Evolutionary conservation across 2,113 vertebrate species (phyloP).

Genomic region (Microcebus tavaratra): DNA sequence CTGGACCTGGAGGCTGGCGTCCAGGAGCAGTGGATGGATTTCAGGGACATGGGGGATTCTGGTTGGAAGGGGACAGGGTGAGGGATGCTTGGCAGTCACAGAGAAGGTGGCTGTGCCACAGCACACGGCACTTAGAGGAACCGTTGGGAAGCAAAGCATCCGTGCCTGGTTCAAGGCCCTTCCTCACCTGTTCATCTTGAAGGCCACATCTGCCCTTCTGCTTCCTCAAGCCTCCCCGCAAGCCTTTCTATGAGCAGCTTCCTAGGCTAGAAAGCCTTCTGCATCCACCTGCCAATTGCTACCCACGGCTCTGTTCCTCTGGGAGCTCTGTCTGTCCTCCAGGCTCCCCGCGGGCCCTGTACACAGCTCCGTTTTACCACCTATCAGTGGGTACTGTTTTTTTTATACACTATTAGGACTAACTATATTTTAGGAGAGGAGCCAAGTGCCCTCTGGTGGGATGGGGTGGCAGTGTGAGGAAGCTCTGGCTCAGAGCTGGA

Average conservation of each 20-base stretch:
- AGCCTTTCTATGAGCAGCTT: background rate
- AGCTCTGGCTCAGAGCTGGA: background rate
- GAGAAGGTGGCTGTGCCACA: background rate
- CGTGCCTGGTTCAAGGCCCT: background rate
- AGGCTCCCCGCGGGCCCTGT: background rate
- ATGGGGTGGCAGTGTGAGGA: too few relatives aligned
- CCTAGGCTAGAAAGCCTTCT: background rate
- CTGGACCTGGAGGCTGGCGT: background rate
- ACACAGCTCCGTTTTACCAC: background rate
- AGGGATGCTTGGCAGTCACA: background rate
- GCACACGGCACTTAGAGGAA: background rate
- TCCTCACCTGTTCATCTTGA: background rate
- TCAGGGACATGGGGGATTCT: background rate
- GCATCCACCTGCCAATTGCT: background rate
- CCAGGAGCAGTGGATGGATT: background rate
- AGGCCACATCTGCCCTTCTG: background rate
- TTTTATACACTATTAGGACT: background rate
- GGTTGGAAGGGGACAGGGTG: background rate
- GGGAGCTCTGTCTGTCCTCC: too few relatives aligned
- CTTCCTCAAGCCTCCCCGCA: background rate
- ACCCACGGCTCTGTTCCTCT: background rate
- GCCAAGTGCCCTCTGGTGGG: background rate
- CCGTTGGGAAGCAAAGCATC: background rate
- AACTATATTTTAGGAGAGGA: background rate
- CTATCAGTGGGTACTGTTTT: background rate